These are phyloP conservation scores for Aleiodes testaceus DNA, from an alignment of 2,888 invertebrate genomes.

Conservation along the genomic window DNA sequence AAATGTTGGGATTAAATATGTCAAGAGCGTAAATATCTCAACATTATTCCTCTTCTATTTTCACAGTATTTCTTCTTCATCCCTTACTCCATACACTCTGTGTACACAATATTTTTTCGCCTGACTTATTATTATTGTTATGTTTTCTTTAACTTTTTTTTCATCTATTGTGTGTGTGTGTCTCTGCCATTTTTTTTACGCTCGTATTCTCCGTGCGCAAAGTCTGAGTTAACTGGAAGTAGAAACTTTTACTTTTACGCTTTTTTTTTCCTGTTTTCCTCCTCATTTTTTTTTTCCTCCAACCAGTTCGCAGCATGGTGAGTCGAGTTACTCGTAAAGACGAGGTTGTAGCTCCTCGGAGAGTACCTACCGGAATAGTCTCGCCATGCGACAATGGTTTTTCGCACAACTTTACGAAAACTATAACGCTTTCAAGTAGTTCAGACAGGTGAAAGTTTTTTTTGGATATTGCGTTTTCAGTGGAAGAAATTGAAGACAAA, in stretches of 20 bases:
- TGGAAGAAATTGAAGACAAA: too few relatives aligned
- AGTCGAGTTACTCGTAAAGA: slow-evolving; percentile 2
- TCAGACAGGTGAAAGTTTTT: slow-evolving; percentile 7
- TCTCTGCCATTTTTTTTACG: too few relatives aligned
- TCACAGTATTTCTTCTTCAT: not conserved
- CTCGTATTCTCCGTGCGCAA: too few relatives aligned
- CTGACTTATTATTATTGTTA: too few relatives aligned
- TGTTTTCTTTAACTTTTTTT: slow-evolving; percentile 1
- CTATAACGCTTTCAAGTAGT: slow-evolving; percentile 1
- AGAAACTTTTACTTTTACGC: not conserved
- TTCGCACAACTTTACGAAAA: not conserved
- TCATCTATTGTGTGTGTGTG: not conserved
- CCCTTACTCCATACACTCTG: not conserved
- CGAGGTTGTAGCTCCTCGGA: slow-evolving; percentile 7
- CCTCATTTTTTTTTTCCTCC: not conserved
- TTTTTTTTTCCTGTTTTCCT: not conserved
- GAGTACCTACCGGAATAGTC: slow-evolving; percentile 16
- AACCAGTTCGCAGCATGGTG: not conserved
- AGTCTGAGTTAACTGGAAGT: too few relatives aligned
- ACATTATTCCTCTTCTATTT: not conserved
- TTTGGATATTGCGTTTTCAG: not conserved
- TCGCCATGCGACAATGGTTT: slow-evolving; percentile 1
- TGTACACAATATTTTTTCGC: not conserved
- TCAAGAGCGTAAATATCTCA: slow-evolving; percentile 2
- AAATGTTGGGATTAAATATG: slow-evolving; percentile 5